Evolutionary conservation across 2,113 vertebrate genomes (phyloP).

Genomic region (Centropus bengalensis): DNA sequence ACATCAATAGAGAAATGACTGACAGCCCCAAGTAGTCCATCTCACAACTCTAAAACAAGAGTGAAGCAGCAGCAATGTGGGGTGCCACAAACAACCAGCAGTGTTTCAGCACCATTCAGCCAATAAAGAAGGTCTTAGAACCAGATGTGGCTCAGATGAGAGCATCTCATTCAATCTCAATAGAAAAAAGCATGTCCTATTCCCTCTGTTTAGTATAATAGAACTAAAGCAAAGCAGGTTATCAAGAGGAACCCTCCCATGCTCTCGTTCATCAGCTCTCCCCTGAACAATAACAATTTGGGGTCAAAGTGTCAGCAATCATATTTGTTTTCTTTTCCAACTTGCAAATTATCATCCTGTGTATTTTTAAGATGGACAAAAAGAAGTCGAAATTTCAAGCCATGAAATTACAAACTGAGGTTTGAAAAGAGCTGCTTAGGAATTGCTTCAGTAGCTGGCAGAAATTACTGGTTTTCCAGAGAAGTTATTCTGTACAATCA

Average conservation of each 20-base stretch:
- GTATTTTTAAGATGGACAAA: background rate
- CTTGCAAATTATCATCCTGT: background rate
- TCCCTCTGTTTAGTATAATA: conserved; percentile 25
- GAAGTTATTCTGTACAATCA: background rate
- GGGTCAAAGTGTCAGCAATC: background rate
- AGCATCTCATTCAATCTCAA: conserved; percentile 1
- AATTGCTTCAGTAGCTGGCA: background rate
- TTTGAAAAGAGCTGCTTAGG: background rate
- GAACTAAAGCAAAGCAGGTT: conserved; percentile 33
- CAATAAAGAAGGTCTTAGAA: background rate
- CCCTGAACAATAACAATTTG: background rate
- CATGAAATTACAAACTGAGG: background rate
- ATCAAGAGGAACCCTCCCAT: background rate
- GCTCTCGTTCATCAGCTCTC: background rate
- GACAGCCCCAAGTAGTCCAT: background rate
- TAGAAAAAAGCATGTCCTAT: conserved; percentile 21
- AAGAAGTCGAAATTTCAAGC: background rate
- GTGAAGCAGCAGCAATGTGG: background rate
- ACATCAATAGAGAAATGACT: background rate
- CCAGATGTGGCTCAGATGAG: background rate
- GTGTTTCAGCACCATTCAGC: background rate
- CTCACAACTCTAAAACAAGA: background rate
- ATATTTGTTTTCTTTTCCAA: background rate
- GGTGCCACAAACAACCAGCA: background rate
- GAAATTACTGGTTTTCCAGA: background rate